Evolutionary conservation across 2,797 vertebrate genomes (phyloP), one percentile per base, ranked within the genome.

Genomic region (Melanotaenia parkinsoni): DNA sequence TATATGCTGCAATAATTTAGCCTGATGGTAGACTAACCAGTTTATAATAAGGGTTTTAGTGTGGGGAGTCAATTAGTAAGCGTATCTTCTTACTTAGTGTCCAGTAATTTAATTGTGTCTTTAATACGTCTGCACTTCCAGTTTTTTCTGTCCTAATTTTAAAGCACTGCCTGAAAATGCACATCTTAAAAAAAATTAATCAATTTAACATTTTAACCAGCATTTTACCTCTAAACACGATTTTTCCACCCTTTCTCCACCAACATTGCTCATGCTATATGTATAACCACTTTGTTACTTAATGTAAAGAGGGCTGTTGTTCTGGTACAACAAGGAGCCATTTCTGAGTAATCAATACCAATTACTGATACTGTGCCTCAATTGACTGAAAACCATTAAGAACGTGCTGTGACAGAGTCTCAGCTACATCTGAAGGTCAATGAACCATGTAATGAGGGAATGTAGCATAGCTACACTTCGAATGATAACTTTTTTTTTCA

Each of bases 341-440:
- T 63, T 63, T 28, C 60, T 47, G 3, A 30, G 60, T 30, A 63
- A 47, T 63, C 40, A n/a, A 63, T 63, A 47, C 60, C 60, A 47
- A 45, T 62, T 26, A 62, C 24, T 62, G 10, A 28, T 62, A 43
- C 60, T n/a, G 24, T 18, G 24, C 38, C 24, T 45, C 37, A 62
- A 30, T 16, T 30, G 60, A 63, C 16, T 43, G 40, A 63, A 63
- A 47, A 45, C 40, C 26, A 18, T 30, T 63, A 45, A 47, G 26
- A 45, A 16, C 28, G 26, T 8, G 40, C 38, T 45, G 40, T 28
- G 60, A 62, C 40, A 54, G 51, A 54, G 51, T 54, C 51, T 47
- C 40, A 3, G 40, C 26, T 18, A 14, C 40, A 20, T 18, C 18
- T 63, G 24, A 43, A 43, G 24, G 14, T 18, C 13, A 43, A 16